Evolutionary conservation across 2,888 invertebrate genomes (phyloP), one percentile per base, ranked within the genome.

Genomic region (Diadromus collaris): DNA sequence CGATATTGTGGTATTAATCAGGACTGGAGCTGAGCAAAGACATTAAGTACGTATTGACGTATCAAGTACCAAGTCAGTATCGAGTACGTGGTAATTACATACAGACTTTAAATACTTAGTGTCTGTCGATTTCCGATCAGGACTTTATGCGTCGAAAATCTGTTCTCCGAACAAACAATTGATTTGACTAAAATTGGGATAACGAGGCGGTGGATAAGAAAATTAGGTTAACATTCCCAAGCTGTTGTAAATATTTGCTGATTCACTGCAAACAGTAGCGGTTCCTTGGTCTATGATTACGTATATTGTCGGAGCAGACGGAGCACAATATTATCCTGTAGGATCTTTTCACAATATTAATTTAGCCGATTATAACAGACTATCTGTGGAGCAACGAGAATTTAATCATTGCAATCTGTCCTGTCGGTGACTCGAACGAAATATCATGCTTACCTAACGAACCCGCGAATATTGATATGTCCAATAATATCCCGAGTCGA

Each of bases 401-500:
- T 10, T 34, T 32, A 34, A 60, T 32, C 9, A 34, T 60, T 60
- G 27, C 24, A 54, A 29, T 54, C 29, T 27, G 29, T 54, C 54
- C 54, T 34, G 19, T 60, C 58, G 34, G 34, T 9, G 19, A 10
- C 58, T 60, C 34, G 56, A 60, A 34, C 34, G 58, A 13, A 10
- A 46, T 46, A 64, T 27, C 44, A 32, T 5, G n/a, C n/a, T 60
- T 34, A 19, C 7, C 32, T 10, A 32, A 19, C 9, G 2, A 7
- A 27, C n/a, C 41, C 7, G 19, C 27, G 38, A 58, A 67, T 48
- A 34, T 60, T 67, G 58, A 73, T 13, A 1, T 32, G n/a, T n/a
- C 58, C 60, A 56, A 34, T 29, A 58, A 58, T 69, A 69, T 60
- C 46, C 46, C 44, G 29, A 46, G 46, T 58, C 65, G 58, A 60